Base-by-base conservation (phyloP, 2,888 invertebrate species). In the Calephelis perditalis region DNA sequence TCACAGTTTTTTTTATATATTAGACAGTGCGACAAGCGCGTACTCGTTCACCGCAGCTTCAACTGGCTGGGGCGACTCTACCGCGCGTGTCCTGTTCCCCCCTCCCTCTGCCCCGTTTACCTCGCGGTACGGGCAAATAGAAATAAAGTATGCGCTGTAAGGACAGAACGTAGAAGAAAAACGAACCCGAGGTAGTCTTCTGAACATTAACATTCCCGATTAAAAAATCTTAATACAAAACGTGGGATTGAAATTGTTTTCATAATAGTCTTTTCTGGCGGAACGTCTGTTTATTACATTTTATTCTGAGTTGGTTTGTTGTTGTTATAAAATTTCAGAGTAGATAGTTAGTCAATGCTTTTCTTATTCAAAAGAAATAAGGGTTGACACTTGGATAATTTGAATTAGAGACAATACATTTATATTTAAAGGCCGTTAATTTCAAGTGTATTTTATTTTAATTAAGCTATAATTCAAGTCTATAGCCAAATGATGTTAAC, bases 111-210 rank as follows among this genome's bases (percentile, higher is more conserved):
- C 78, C 76, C 76, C 79, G 73, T 79, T 79, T 74, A 85, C 86
- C 88, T 86, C 86, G 73, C 78, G 74, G 77, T 80, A 82, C 82
- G 79, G 82, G 79, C 85, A 88, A 89, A 87, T 89, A 88, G 87
- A 89, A 88, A 88, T 89, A 87, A 88, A 88, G 86, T 89, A 85
- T 81, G 82, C 83, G 82, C 82, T 78, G 82, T 81, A 84, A 86
- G 84, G 82, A 83, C 76, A 79, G 80, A 82, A 79, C 78, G 82
- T 79, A 73, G 76, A 79, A 78, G 80, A 82, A 86, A 86, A 86
- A 84, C 76, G 74, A 72, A 40, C 45, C 60, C 57, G 35, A 54
- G 54, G 54, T 54, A 54, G 54, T 35, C 54, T 54, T 54, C 36
- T 36, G 3, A 54, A 54, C 54, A 54, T 54, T 54, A 54, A 54